phyloP scores from a whole-genome alignment of 2,888 invertebrate species.

The Ferdinandea cuprea region DNA sequence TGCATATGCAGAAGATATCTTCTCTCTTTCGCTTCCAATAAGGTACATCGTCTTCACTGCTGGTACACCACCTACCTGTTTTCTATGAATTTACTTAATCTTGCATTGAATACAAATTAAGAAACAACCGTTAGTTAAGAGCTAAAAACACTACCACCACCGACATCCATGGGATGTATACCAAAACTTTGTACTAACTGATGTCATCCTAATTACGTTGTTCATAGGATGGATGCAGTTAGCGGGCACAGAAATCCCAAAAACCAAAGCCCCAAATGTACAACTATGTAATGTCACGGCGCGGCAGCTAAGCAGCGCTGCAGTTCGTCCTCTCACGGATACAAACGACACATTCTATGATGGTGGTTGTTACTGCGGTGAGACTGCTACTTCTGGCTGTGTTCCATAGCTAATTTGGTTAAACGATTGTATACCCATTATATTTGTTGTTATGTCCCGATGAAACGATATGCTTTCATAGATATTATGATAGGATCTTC shows the following conservation, averaged over 20 bases:
- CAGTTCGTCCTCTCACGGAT: constrained; percentile 45
- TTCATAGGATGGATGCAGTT: constrained; percentile 44
- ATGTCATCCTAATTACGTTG: constrained; percentile 72
- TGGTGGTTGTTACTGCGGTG: neutral
- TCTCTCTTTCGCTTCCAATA: neutral
- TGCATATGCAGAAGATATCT: too few relatives aligned
- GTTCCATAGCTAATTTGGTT: constrained; percentile 67
- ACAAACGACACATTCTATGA: constrained; percentile 16
- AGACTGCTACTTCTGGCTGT: constrained; percentile 10
- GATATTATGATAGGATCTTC: constrained; percentile 65
- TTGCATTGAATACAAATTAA: constrained; percentile 71
- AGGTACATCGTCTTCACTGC: neutral
- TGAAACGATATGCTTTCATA: constrained; percentile 66
- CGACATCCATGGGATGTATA: constrained; percentile 44
- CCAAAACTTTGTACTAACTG: constrained; percentile 57
- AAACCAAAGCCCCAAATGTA: constrained; percentile 40
- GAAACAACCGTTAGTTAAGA: constrained; percentile 62
- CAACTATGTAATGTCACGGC: constrained; percentile 58
- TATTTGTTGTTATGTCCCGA: constrained; percentile 61
- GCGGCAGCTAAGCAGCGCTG: too few relatives aligned
- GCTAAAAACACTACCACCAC: constrained; percentile 6
- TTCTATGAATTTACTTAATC: constrained; percentile 31
- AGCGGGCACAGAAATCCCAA: constrained; percentile 32
- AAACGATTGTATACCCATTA: constrained; percentile 63
- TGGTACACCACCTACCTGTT: neutral